phyloP scores from a whole-genome alignment of 2,888 invertebrate species.

The Dioctria rufipes region DNA sequence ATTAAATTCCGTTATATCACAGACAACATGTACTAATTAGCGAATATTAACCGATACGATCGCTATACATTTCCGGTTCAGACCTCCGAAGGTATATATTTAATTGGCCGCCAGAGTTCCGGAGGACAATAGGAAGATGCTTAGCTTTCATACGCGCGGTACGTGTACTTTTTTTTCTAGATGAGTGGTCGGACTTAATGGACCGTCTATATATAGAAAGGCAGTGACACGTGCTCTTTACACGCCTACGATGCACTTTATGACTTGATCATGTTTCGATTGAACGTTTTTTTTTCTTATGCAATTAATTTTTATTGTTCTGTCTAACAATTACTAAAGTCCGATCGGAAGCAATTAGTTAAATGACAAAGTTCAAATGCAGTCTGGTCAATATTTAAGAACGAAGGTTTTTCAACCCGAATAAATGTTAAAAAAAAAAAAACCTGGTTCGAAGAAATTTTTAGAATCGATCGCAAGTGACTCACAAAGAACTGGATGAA shows the following conservation, averaged over 20 bases:
- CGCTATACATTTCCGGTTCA: conserved; percentile 19
- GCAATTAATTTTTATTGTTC: background rate
- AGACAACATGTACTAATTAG: conserved; percentile 12
- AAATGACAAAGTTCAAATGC: too few species aligned
- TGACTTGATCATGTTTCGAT: conserved; percentile 17
- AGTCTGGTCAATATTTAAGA: too few species aligned
- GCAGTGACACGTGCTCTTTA: conserved; percentile 37
- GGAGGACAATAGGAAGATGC: conserved; percentile 38
- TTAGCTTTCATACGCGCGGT: conserved; percentile 4
- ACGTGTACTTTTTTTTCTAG: background rate
- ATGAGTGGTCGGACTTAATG: conserved; percentile 32
- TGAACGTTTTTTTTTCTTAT: conserved; percentile 2
- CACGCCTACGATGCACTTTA: conserved; percentile 30
- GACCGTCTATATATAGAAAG: conserved; percentile 1
- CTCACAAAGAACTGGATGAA: too few species aligned
- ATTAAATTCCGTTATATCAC: conserved; percentile 30
- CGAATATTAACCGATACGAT: conserved; percentile 14
- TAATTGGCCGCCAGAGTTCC: background rate
- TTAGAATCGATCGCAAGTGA: too few species aligned
- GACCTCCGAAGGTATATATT: conserved; percentile 10
- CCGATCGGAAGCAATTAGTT: background rate
- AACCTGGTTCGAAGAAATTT: too few species aligned
- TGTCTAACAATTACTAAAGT: background rate
- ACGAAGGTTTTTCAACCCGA: too few species aligned
- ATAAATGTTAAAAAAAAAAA: too few species aligned